phyloP scores from a whole-genome alignment of 2,113 vertebrate genomes.

The Paradoxurus hermaphroditus region DNA sequence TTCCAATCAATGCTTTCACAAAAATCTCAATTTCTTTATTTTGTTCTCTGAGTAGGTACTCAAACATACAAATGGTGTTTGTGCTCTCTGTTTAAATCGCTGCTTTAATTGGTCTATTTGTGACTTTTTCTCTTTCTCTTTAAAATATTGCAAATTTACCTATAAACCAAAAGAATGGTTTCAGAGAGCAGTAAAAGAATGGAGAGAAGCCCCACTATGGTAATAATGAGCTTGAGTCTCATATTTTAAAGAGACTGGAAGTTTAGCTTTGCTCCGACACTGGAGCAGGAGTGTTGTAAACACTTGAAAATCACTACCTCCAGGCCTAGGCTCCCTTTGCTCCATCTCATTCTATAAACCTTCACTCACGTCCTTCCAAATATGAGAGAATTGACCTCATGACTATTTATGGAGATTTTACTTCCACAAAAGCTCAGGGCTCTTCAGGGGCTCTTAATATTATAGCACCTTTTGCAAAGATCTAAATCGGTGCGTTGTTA shows the following conservation, averaged over 20 bases:
- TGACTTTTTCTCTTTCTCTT: constrained; percentile 29
- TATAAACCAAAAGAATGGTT: constrained; percentile 59
- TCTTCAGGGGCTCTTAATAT: constrained; percentile 64
- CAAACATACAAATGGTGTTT: constrained; percentile 4
- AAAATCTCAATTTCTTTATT: neutral
- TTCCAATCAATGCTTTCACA: neutral
- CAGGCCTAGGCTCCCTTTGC: constrained; percentile 12
- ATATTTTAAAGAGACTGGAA: constrained; percentile 65
- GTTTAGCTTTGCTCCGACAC: constrained; percentile 29
- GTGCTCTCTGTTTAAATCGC: neutral
- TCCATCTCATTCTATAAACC: constrained; percentile 58
- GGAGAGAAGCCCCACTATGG: constrained; percentile 51
- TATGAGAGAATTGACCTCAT: constrained; percentile 68
- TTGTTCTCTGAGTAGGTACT: neutral
- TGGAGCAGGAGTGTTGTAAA: constrained; percentile 70
- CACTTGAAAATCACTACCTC: constrained; percentile 59
- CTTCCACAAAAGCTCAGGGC: constrained; percentile 51
- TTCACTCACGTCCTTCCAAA: constrained; percentile 51
- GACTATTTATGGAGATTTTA: constrained; percentile 66
- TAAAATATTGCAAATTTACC: constrained; percentile 51
- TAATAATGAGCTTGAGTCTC: constrained; percentile 52
- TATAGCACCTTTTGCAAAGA: constrained; percentile 17
- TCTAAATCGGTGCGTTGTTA: constrained; percentile 20
- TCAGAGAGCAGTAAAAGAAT: constrained; percentile 63
- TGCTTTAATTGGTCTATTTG: constrained; percentile 47